Conservation (phyloP, 2,113 vertebrate species). For the Hippolais icterina region DNA sequence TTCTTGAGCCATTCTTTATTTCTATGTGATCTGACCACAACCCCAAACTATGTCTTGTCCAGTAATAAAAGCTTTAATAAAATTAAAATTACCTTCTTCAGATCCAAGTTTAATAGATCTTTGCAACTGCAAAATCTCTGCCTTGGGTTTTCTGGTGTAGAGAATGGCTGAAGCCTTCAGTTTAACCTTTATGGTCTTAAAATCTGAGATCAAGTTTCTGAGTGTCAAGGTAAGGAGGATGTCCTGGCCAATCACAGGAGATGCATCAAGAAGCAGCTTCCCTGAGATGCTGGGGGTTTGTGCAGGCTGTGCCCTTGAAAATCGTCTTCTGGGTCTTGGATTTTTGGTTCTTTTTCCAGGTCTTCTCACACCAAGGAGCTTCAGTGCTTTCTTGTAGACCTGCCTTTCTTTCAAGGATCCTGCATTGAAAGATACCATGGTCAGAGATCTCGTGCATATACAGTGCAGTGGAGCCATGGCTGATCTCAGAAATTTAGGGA, state of each 20-base stretch:
- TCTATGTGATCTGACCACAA: neutral
- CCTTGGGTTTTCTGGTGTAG: constrained; percentile 54
- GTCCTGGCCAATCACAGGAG: constrained; percentile 49
- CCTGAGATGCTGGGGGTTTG: constrained; percentile 7
- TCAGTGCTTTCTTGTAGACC: constrained; percentile 58
- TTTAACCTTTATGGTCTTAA: constrained; percentile 36
- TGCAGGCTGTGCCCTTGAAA: neutral
- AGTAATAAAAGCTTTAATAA: constrained; percentile 1
- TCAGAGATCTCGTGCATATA: neutral
- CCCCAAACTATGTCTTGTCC: neutral
- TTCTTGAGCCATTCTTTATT: neutral
- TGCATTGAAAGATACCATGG: neutral
- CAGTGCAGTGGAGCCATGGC: neutral
- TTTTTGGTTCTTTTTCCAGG: neutral
- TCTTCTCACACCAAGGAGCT: constrained; percentile 29
- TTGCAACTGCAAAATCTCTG: constrained; percentile 24
- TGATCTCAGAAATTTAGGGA: neutral
- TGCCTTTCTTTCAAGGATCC: constrained; percentile 49
- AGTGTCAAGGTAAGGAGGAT: constrained; percentile 29
- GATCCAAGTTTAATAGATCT: constrained; percentile 31
- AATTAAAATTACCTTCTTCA: constrained; percentile 48
- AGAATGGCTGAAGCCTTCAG: constrained; percentile 50
- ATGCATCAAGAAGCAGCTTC: constrained; percentile 17
- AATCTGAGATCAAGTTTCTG: constrained; percentile 15
- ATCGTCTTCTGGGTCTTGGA: neutral